These are phyloP conservation scores for Sebastes nivosus DNA, from an alignment of 2,797 vertebrate genomes.

Conservation along the genomic window DNA sequence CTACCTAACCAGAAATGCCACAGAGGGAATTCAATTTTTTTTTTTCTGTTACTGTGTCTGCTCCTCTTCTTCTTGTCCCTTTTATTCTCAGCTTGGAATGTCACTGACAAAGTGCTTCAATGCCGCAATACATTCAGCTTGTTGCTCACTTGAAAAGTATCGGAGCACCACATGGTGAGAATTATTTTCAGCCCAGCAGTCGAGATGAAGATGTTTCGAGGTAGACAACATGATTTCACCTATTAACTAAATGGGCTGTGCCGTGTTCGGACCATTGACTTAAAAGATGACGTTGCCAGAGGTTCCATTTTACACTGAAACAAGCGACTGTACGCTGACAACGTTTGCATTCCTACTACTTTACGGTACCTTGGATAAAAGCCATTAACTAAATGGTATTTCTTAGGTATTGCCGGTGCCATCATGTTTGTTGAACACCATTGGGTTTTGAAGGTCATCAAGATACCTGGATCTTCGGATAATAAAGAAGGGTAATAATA, in stretches of 20 bases:
- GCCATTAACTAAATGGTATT: conserved; percentile 8
- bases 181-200: conserved; percentile 11
- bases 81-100: conserved; percentile 20
- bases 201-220: conserved; percentile 39
- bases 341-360: not conserved
- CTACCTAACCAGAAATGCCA: conserved; percentile 9
- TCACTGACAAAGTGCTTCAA: conserved; percentile 8
- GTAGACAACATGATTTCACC: conserved; percentile 48
- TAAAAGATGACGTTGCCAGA: conserved; percentile 22
- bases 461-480: not conserved
- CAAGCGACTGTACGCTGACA: not conserved
- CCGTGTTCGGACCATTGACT: conserved; percentile 37
- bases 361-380: conserved; percentile 1
- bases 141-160: conserved; percentile 16
- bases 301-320: conserved; percentile 24
- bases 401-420: not conserved
- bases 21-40: not conserved
- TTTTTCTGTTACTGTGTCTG: not conserved
- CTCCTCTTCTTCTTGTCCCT: conserved; percentile 5
- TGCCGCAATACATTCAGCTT: conserved; percentile 7
- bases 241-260: conserved; percentile 52
- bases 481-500: not conserved
- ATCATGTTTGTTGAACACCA: not conserved
- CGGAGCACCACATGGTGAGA: conserved; percentile 21
- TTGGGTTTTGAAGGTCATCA: conserved; percentile 6